These are phyloP conservation scores for Artibeus lituratus DNA, from an alignment of 2,797 vertebrate species.

Conservation along the genomic window DNA sequence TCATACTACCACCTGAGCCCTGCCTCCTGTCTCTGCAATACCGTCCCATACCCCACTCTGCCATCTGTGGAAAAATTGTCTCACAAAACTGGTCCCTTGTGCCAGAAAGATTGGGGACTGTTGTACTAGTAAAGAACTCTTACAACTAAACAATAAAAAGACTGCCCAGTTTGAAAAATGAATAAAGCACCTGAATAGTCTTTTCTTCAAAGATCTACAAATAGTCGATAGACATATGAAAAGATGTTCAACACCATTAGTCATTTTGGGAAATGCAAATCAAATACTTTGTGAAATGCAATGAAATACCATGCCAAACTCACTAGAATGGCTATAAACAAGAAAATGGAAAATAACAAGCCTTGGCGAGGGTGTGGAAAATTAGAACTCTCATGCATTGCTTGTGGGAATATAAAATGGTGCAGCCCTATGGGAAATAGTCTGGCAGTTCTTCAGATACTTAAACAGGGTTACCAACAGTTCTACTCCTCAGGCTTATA, in stretches of 20 bases:
- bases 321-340: not conserved
- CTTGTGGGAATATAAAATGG: not conserved
- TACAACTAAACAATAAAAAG: not conserved
- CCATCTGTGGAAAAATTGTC: not conserved
- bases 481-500: not conserved
- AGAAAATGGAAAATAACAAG: constrained; percentile 6
- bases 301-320: not conserved
- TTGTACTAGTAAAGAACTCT: not conserved
- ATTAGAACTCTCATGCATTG: not conserved
- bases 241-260: not conserved
- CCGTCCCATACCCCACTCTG: not conserved
- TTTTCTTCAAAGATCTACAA: not conserved
- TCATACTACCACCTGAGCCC: not conserved
- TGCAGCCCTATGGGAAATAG: not conserved
- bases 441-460: not conserved
- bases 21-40: not conserved
- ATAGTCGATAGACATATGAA: not conserved
- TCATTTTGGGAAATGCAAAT: constrained; percentile 2
- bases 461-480: not conserved
- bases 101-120: not conserved
- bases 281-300: not conserved
- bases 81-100: not conserved
- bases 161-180: not conserved
- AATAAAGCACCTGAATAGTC: not conserved
- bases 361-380: not conserved